Evolutionary conservation across 2,113 vertebrate genomes (phyloP).

Genomic region (Gila orcuttii): DNA sequence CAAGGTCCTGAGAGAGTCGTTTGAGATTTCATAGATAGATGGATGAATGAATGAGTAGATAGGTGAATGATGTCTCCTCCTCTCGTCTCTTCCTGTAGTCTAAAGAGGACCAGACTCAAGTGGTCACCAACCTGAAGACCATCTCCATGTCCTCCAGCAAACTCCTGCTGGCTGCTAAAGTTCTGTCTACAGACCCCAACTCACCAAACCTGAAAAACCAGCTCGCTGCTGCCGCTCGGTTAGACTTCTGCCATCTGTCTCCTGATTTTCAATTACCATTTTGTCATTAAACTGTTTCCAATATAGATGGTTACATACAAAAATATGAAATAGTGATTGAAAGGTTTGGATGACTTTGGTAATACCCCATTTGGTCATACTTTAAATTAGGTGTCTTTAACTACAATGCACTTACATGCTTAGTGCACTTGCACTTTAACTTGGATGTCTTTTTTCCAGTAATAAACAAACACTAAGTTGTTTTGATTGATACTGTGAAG

Average conservation of each 20-base stretch:
- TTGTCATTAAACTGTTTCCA: neutral
- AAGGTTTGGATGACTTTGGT: neutral
- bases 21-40: neutral
- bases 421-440: too few relatives aligned
- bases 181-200: slow-evolving; percentile 89
- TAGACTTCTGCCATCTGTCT: neutral
- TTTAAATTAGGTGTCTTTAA: too few relatives aligned
- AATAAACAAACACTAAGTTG: too few relatives aligned
- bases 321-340: neutral
- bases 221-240: slow-evolving; percentile 94
- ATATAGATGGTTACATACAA: neutral
- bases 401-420: too few relatives aligned
- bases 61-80: neutral
- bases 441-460: too few relatives aligned
- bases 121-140: slow-evolving; percentile 95
- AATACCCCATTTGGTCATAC: too few relatives aligned
- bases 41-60: neutral
- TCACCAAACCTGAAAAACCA: slow-evolving; percentile 97
- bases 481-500: too few relatives aligned
- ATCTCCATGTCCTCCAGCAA: slow-evolving; percentile 99
- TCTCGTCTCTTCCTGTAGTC: slow-evolving; percentile 72
- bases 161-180: slow-evolving; percentile 91
- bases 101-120: slow-evolving; percentile 90
- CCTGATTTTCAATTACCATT: neutral
- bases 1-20: neutral